phyloP scores from a whole-genome alignment of 2,888 invertebrate species.

The Caradrina kadenii region DNA sequence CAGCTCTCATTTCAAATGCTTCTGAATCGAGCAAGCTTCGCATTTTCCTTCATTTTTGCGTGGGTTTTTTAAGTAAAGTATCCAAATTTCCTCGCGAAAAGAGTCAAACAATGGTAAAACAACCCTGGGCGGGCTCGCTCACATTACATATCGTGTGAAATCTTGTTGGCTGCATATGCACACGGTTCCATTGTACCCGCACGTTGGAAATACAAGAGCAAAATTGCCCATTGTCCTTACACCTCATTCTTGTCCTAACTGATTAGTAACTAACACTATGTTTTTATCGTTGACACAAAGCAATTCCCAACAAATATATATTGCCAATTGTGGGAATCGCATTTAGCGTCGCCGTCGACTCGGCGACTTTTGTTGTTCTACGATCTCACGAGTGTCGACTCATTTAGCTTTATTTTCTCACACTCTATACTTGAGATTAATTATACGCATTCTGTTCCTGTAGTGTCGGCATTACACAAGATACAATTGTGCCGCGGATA shows the following conservation, averaged over 20 bases:
- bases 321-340: constrained; percentile 81
- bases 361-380: constrained; percentile 78
- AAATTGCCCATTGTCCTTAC: constrained; percentile 84
- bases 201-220: constrained; percentile 76
- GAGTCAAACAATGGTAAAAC: constrained; percentile 66
- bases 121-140: constrained; percentile 62
- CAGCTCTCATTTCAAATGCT: background rate
- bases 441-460: constrained; percentile 78
- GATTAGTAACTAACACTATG: constrained; percentile 83
- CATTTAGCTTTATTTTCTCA: constrained; percentile 83
- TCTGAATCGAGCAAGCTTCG: background rate
- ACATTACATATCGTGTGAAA: constrained; percentile 75
- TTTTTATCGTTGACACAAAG: constrained; percentile 84
- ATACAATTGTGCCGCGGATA: constrained; percentile 69
- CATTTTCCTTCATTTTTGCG: background rate
- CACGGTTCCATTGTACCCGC: constrained; percentile 70
- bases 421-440: constrained; percentile 80
- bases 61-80: constrained; percentile 51
- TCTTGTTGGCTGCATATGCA: constrained; percentile 67
- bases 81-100: constrained; percentile 59
- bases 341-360: constrained; percentile 71
- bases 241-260: constrained; percentile 80
- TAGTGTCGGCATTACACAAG: constrained; percentile 63
- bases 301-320: constrained; percentile 81
- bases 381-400: constrained; percentile 80